Conservation (phyloP, 2,113 vertebrate genomes). For the Pseudonaja textilis region DNA sequence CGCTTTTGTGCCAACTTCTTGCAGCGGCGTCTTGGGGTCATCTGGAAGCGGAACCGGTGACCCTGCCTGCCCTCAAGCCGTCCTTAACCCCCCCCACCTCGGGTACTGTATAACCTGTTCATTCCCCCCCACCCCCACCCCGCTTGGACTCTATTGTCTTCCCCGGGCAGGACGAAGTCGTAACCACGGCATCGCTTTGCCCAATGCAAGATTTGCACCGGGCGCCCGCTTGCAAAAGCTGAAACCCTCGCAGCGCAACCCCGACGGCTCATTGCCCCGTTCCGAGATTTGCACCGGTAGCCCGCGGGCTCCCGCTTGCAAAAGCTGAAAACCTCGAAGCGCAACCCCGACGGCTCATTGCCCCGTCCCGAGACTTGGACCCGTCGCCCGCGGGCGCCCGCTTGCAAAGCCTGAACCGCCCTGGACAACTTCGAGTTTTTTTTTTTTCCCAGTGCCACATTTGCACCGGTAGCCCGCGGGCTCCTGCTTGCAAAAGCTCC, state of each 20-base stretch:
- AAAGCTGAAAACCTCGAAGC: no score
- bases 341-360: no score
- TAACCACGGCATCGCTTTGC: neutral
- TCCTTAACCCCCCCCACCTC: no score
- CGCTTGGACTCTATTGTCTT: neutral
- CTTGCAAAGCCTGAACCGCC: neutral
- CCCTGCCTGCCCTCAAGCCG: neutral
- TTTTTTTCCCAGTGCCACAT: no score
- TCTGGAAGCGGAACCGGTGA: neutral
- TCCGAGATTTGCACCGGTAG: no score
- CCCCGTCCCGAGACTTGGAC: no score
- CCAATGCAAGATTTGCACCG: neutral
- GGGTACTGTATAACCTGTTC: neutral
- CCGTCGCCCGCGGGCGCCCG: no score
- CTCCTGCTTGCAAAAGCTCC: neutral
- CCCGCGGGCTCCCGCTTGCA: neutral
- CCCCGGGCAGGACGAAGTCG: neutral
- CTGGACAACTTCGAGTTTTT: no score
- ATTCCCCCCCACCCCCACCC: neutral
- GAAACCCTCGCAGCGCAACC: no score
- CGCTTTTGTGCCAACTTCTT: neutral
- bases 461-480: no score
- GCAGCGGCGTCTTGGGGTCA: accelerated
- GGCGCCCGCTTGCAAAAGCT: neutral
- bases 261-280: no score